Percentiles rank a stretch among this genome's conserved stretches.
Evolutionary conservation across 2,113 vertebrate genomes (phyloP).

Genomic region (Cephalopholis sonnerati): DNA sequence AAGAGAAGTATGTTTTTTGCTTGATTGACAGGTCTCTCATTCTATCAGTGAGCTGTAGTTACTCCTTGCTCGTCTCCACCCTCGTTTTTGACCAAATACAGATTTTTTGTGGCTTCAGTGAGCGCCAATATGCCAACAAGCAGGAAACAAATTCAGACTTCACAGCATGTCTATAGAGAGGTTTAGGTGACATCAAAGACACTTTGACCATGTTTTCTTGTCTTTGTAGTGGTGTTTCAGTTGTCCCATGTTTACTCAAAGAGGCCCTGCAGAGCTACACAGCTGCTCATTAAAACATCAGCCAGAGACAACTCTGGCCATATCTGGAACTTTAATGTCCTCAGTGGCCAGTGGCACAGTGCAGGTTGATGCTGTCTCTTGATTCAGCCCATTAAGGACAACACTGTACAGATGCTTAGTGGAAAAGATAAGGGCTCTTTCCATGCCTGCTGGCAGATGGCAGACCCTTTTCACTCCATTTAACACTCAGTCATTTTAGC

Average conservation of each 20-base stretch:
- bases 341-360: constrained; percentile 13
- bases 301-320: constrained; percentile 43
- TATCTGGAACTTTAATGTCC: constrained; percentile 41
- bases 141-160: neutral
- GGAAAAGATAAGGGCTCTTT: constrained; percentile 44
- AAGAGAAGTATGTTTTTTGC: neutral
- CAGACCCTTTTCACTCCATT: constrained; percentile 67
- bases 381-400: constrained; percentile 64
- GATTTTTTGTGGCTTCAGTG: neutral
- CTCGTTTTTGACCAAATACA: neutral
- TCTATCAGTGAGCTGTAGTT: neutral
- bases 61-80: neutral
- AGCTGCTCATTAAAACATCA: constrained; percentile 45
- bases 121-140: neutral
- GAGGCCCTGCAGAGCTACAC: constrained; percentile 31
- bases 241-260: constrained; percentile 24
- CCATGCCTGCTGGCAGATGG: constrained; percentile 64
- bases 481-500: constrained; percentile 57
- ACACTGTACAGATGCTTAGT: constrained; percentile 54
- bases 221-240: constrained; percentile 4
- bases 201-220: neutral
- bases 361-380: constrained; percentile 37
- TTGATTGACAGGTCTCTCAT: neutral
- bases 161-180: neutral
- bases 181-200: neutral